phyloP scores from a whole-genome alignment of 1,140 invertebrate species.

The Neotoxoptera formosana region DNA sequence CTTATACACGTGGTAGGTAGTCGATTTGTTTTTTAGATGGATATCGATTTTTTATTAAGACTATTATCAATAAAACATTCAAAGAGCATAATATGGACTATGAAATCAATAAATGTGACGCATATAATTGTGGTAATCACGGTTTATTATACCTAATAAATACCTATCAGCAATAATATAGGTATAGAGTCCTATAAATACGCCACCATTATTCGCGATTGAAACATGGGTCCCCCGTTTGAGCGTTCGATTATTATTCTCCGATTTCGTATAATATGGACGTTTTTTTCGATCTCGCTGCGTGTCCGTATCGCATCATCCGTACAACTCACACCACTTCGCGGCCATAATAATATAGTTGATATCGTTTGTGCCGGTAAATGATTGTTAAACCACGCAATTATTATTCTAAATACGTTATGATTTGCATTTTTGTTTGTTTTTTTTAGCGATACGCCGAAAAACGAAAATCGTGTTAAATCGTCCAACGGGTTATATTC shows the following conservation, averaged over 20 bases:
- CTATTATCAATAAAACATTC: background rate
- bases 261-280: background rate
- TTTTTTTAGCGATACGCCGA: background rate
- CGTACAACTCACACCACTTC: background rate
- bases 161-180: background rate
- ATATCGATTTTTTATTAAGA: background rate
- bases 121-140: background rate
- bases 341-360: background rate
- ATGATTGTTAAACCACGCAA: constrained; percentile 25
- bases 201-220: background rate
- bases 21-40: background rate
- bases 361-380: background rate
- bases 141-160: background rate
- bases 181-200: background rate
- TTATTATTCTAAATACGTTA: constrained; percentile 26
- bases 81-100: background rate
- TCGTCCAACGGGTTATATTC: background rate
- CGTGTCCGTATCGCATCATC: background rate
- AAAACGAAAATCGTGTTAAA: background rate
- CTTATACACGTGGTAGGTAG: too few relatives aligned
- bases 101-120: background rate
- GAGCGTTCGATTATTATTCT: background rate
- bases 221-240: background rate
- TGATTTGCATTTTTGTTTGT: constrained; percentile 25
- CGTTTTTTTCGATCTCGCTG: background rate